These are phyloP conservation scores for Hippocampus kuda DNA, from an alignment of 2,797 vertebrate genomes.

Conservation along the genomic window DNA sequence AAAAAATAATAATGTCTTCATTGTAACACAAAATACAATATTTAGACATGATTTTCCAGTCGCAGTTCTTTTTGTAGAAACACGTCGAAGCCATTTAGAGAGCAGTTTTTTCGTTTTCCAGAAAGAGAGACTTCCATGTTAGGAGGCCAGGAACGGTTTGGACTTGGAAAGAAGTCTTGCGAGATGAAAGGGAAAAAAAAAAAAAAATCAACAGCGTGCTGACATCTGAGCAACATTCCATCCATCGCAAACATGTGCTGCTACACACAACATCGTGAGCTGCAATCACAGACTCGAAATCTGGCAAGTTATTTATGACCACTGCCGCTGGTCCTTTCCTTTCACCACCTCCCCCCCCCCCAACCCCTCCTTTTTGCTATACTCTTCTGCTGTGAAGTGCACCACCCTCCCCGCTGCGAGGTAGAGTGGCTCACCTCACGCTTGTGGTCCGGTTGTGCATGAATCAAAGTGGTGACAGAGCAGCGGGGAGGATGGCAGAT, in stretches of 20 bases:
- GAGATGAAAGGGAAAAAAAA: not conserved
- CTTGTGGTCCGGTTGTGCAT: conserved; percentile 60
- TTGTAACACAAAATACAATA: not conserved
- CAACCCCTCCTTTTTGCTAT: conserved; percentile 3
- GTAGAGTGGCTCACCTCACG: conserved; percentile 54
- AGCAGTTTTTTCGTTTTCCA: conserved; percentile 19
- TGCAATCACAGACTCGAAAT: conserved; percentile 23
- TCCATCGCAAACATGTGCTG: conserved; percentile 33
- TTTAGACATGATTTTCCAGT: not conserved
- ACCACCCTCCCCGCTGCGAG: conserved; percentile 50
- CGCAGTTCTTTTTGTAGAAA: conserved; percentile 19
- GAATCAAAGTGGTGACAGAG: conserved; percentile 74
- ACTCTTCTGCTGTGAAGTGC: conserved; percentile 49
- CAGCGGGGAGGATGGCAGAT: conserved; percentile 72
- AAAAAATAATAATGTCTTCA: no score
- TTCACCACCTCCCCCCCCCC: not conserved
- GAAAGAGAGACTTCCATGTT: not conserved
- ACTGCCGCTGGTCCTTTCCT: conserved; percentile 14
- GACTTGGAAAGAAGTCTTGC: conserved; percentile 20
- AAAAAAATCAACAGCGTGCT: conserved; percentile 12
- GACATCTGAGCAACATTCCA: conserved; percentile 8
- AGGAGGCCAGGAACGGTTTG: conserved; percentile 25
- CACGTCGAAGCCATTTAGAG: conserved; percentile 49
- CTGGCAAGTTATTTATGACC: conserved; percentile 42
- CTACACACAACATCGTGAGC: conserved; percentile 32